Percentiles rank a stretch among this genome's conserved stretches.
Evolutionary conservation across 2,113 vertebrate genomes (phyloP).

Genomic region (Melanocharis versteri): DNA sequence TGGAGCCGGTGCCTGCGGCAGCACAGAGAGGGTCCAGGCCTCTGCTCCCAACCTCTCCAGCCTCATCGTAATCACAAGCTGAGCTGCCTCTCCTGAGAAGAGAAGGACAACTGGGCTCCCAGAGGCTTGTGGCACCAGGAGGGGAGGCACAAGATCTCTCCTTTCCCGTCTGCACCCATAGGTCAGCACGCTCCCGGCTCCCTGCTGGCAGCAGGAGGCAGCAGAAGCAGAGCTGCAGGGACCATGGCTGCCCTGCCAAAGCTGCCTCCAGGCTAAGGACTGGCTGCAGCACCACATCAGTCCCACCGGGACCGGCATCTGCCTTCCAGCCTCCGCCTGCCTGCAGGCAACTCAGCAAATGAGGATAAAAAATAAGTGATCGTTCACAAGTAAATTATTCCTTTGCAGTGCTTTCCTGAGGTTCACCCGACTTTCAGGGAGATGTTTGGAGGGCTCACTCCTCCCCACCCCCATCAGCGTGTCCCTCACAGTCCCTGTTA

Average conservation of each 20-base stretch:
- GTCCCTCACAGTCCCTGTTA: neutral
- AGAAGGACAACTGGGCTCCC: neutral
- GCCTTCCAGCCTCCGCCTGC: neutral
- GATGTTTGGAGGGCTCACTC: neutral
- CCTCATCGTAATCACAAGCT: fast-evolving
- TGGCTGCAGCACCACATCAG: neutral
- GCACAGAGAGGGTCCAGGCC: neutral
- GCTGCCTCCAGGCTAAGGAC: neutral
- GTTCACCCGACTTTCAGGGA: neutral
- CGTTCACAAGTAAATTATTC: neutral
- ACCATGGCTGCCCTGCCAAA: neutral
- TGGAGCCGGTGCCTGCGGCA: fast-evolving
- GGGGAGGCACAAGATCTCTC: neutral
- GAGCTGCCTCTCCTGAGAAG: neutral
- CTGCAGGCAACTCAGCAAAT: neutral
- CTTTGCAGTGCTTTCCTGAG: neutral
- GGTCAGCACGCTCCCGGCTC: neutral
- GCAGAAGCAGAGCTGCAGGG: neutral
- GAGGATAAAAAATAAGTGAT: neutral
- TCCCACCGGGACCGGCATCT: fast-evolving
- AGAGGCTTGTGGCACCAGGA: neutral
- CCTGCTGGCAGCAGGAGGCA: fast-evolving
- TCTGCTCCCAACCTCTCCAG: neutral
- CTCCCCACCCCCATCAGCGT: neutral
- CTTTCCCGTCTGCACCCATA: neutral